Percentiles rank a stretch among this genome's conserved stretches.
Evolutionary conservation across 1,140 invertebrate species (phyloP).

Genomic region (Sminthurinus signatus): DNA sequence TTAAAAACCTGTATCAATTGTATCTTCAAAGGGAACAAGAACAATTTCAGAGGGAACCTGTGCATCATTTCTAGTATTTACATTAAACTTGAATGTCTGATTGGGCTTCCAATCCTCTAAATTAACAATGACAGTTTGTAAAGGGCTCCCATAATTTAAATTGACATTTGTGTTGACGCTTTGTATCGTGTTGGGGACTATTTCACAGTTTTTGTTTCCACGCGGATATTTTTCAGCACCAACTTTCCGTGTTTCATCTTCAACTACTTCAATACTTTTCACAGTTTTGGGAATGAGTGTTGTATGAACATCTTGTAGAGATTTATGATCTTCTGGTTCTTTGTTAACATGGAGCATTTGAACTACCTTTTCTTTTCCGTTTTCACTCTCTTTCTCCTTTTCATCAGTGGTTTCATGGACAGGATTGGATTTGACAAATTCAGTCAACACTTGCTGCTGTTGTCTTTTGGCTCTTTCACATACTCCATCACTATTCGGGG

Average conservation of each 20-base stretch:
- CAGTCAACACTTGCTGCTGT: background rate
- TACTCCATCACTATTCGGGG: background rate
- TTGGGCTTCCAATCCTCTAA: conserved; percentile 2
- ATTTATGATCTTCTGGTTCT: background rate
- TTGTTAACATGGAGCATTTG: background rate
- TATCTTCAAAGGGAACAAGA: conserved; percentile 1
- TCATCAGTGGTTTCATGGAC: no score
- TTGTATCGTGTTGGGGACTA: no score
- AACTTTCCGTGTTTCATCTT: background rate
- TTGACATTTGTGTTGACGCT: background rate
- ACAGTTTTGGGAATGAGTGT: background rate
- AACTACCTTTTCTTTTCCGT: background rate
- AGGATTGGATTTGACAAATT: background rate
- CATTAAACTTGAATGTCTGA: background rate
- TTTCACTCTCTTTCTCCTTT: background rate
- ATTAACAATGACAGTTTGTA: conserved; percentile 7
- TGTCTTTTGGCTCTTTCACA: background rate
- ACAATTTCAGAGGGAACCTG: background rate
- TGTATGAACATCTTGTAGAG: background rate
- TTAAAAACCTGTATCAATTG: no score
- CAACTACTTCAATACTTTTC: no score
- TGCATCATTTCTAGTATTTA: background rate
- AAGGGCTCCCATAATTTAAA: background rate
- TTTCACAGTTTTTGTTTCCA: background rate
- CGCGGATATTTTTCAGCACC: background rate